phyloP scores from a whole-genome alignment of 2,113 vertebrate genomes.

The Nesoenas mayeri region DNA sequence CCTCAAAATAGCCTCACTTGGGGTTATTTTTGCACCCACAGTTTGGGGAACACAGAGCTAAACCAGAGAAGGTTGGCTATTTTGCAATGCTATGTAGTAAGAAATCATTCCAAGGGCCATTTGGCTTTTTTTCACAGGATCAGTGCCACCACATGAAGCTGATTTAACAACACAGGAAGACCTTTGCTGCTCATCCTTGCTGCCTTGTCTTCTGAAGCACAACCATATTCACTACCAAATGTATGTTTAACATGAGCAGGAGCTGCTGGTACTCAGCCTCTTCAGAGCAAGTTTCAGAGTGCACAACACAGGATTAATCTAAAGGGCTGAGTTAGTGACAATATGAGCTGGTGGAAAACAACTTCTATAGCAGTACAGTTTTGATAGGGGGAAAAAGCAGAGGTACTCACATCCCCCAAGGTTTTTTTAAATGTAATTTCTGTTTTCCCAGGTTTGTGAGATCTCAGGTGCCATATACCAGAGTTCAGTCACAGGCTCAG shows the following conservation, averaged over 20 bases:
- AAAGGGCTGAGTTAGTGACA: neutral
- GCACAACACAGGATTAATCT: neutral
- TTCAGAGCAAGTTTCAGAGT: neutral
- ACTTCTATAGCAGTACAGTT: neutral
- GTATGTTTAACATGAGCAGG: neutral
- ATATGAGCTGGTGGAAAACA: neutral
- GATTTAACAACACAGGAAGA: neutral
- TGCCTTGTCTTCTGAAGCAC: neutral
- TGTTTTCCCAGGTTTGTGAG: neutral
- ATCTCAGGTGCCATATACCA: neutral
- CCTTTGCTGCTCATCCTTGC: neutral
- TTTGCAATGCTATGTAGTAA: neutral
- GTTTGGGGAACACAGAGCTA: neutral
- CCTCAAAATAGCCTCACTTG: neutral
- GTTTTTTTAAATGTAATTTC: neutral
- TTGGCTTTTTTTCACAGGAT: neutral
- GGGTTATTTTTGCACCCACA: neutral
- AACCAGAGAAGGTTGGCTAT: neutral
- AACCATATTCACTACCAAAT: rapidly evolving
- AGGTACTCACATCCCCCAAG: neutral
- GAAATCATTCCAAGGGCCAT: neutral
- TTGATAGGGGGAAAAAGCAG: neutral
- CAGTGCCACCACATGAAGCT: neutral
- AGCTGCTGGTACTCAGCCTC: neutral
- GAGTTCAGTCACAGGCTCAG: neutral